Conservation (phyloP, 1,140 invertebrate species). For the Drosophila micromelanica region DNA sequence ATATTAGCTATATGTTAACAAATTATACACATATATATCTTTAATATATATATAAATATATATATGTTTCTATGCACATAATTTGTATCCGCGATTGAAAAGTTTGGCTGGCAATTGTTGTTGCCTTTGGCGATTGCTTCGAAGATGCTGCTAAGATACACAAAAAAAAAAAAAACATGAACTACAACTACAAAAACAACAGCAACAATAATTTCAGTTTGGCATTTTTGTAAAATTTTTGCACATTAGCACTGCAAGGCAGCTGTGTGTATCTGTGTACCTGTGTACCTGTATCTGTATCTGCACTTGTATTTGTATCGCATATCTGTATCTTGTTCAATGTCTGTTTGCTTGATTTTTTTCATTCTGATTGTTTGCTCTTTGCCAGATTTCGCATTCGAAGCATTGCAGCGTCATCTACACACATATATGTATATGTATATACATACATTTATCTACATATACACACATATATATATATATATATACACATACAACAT, state of each 20-base stretch:
- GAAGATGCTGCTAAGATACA: conserved; percentile 20
- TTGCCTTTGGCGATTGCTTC: conserved; percentile 25
- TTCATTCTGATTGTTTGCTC: conserved; percentile 29
- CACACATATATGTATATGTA: conserved; percentile 29
- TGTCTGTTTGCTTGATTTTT: too few relatives aligned
- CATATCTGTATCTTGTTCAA: too few relatives aligned
- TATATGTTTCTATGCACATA: background rate
- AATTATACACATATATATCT: background rate
- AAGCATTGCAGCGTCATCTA: conserved; percentile 67
- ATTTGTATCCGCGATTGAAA: conserved; percentile 48
- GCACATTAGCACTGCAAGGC: too few relatives aligned
- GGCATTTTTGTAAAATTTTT: too few relatives aligned
- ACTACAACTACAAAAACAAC: background rate
- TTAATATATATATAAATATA: background rate
- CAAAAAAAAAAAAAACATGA: conserved; percentile 2
- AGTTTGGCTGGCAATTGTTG: conserved; percentile 32
- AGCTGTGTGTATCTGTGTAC: too few relatives aligned
- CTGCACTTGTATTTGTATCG: too few relatives aligned
- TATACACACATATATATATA: conserved; percentile 5
- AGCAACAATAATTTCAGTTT: too few relatives aligned
- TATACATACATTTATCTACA: conserved; percentile 1
- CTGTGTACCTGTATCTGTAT: too few relatives aligned
- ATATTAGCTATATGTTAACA: too few relatives aligned
- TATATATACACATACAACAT: background rate
- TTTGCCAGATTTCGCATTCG: conserved; percentile 37